Conservation (phyloP, 1,140 invertebrate genomes). For the Tachypleus tridentatus region DNA sequence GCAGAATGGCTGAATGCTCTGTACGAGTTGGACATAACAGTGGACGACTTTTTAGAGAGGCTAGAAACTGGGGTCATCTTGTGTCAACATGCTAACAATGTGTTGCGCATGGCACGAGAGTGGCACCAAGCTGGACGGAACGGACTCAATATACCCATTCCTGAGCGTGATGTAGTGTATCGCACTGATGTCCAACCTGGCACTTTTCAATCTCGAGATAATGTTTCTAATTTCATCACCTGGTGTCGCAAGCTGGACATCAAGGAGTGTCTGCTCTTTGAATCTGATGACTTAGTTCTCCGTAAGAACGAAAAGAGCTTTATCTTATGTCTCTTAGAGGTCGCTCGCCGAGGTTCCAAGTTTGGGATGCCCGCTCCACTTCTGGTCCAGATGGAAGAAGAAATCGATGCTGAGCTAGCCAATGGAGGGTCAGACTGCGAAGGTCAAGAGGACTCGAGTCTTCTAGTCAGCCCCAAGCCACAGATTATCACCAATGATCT, state of each 20-base stretch:
- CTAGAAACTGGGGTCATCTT: constrained; percentile 86
- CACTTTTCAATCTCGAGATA: constrained; percentile 91
- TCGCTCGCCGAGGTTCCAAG: constrained; percentile 64
- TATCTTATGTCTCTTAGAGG: constrained; percentile 80
- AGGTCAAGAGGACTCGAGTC: constrained; percentile 31
- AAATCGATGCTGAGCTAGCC: constrained; percentile 87
- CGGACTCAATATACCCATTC: constrained; percentile 12
- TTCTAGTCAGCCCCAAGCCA: constrained; percentile 41
- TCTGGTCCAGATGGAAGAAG: constrained; percentile 87
- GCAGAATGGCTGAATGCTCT: constrained; percentile 86
- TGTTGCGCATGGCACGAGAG: constrained; percentile 64
- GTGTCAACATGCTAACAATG: constrained; percentile 84
- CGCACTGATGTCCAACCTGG: constrained; percentile 43
- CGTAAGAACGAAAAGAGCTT: constrained; percentile 94
- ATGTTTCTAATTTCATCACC: constrained; percentile 90
- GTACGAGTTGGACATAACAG: constrained; percentile 69
- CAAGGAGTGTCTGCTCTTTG: constrained; percentile 83
- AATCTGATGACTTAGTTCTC: constrained; percentile 90
- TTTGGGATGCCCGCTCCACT: constrained; percentile 78
- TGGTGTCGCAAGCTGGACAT: constrained; percentile 73
- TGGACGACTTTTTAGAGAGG: constrained; percentile 83
- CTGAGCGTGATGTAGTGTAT: constrained; percentile 26
- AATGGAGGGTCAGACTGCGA: constrained; percentile 31
- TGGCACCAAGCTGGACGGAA: constrained; percentile 31
- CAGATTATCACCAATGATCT: constrained; percentile 86